These are phyloP conservation scores for Odontamblyopus lacepedii DNA, from an alignment of 2,797 vertebrate genomes.

Conservation along the genomic window DNA sequence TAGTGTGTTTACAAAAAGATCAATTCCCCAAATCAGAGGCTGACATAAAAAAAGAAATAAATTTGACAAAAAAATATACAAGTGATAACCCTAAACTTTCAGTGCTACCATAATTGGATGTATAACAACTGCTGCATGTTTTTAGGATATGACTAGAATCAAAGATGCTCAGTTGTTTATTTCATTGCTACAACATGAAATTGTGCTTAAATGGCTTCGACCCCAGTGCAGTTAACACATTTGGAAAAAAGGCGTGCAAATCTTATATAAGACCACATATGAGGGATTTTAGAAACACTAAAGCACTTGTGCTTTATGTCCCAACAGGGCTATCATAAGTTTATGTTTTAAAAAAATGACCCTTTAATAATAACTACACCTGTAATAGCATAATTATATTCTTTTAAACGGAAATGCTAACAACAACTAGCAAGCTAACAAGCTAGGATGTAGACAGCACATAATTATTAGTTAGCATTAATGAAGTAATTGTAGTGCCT, in stretches of 20 bases:
- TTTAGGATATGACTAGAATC: slow-evolving; percentile 42
- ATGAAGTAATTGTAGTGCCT: too few species aligned
- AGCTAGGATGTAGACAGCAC: too few species aligned
- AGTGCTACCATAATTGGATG: slow-evolving; percentile 61
- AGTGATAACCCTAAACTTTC: slow-evolving; percentile 66
- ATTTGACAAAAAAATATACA: slow-evolving; percentile 39
- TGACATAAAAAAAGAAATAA: slow-evolving; percentile 55
- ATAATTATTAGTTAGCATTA: too few species aligned
- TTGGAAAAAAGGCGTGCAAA: slow-evolving; percentile 3
- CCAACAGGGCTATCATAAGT: background rate
- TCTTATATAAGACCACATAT: too few species aligned
- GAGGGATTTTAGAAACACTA: background rate
- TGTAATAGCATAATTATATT: too few species aligned
- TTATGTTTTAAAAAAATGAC: background rate
- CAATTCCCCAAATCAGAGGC: slow-evolving; percentile 65
- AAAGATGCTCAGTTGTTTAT: slow-evolving; percentile 52
- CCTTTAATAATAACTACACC: too few species aligned
- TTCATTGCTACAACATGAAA: slow-evolving; percentile 31
- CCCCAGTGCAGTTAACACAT: slow-evolving; percentile 31
- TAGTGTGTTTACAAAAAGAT: slow-evolving; percentile 74
- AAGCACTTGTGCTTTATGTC: background rate
- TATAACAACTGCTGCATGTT: slow-evolving; percentile 51
- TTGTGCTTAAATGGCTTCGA: slow-evolving; percentile 35
- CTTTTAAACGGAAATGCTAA: too few species aligned
- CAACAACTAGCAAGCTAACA: too few species aligned